These are phyloP conservation scores for Numenius arquata DNA, from an alignment of 2,113 vertebrate genomes.

Conservation along the genomic window DNA sequence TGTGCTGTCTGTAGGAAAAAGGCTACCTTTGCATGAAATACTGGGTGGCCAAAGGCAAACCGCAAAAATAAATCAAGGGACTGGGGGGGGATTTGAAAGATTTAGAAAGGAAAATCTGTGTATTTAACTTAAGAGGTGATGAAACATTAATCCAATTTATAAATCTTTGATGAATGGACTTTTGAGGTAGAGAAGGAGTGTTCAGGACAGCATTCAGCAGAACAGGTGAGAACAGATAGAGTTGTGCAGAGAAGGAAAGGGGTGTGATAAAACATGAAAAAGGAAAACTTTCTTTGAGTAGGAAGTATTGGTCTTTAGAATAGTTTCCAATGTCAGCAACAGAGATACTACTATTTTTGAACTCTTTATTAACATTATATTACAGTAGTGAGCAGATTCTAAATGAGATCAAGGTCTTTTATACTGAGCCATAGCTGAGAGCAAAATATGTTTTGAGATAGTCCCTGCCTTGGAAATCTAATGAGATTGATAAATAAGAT, in stretches of 20 bases:
- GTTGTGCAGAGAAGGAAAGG: not conserved
- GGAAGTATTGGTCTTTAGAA: not conserved
- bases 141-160: conserved; percentile 19
- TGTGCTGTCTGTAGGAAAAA: not conserved
- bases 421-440: not conserved
- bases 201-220: not conserved
- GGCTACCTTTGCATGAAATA: not conserved
- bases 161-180: conserved; percentile 4
- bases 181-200: not conserved
- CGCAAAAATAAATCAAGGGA: not conserved
- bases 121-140: conserved; percentile 14
- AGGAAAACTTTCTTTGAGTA: not conserved
- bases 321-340: not conserved
- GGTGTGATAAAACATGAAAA: not conserved
- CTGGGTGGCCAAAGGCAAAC: not conserved
- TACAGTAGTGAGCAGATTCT: not conserved
- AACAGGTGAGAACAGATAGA: not conserved
- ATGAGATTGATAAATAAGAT: not conserved
- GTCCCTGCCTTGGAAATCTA: not conserved
- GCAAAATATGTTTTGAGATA: not conserved
- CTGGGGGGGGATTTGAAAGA: not conserved
- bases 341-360: not conserved
- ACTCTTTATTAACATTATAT: not conserved
- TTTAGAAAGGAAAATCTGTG: not conserved
- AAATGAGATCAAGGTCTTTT: conserved; percentile 2